Base-by-base conservation (phyloP, 64 coral and sea anemone species). In the Astreopora myriophthalma region DNA sequence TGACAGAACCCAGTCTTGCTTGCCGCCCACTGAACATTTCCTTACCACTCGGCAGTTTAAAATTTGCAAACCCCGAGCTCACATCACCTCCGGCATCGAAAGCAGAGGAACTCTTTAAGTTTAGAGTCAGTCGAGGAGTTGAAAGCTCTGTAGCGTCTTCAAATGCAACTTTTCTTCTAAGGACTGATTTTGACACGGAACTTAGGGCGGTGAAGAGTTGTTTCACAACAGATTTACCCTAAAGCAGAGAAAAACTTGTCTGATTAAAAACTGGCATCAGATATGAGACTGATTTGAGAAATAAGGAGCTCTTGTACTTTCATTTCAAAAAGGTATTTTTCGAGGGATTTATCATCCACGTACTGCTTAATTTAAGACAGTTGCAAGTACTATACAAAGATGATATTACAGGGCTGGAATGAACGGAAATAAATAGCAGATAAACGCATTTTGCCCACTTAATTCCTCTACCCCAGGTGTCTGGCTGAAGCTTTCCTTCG, bases 131-230 rank as follows among this genome's bases (percentile, higher is more conserved):
- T 9, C 79, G 51, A 1, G 93, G 70, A 6, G 78, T 76, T 1
- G 70, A 63, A 17, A 94, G 49, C 36, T 82, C 78, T 13, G 93
- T 90, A 19, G 93, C 61, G 62, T 94, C 71, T 79, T 94, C 93
- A 51, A 84, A 85, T 10, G 87, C 30, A 30, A 94, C 70, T n/a
- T 94, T 94, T 74, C 73, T 89, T 51, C 74, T 89, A 6, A 94
- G 79, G 7, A 94, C 48, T 22, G 76, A 72, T 22, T n/a, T 29
- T 42, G 87, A 40, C 26, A 94, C 29, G 0, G 35, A 36, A 30
- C 71, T 67, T 26, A 94, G 20, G 39, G 58, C 74, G 8, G 27
- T 64, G 63, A 89, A 22, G 3, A 94, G 23, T 1, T 72, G 73
- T 31, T 90, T 94, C 3, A 88, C 88, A 14, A 82, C 63, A 16